These are phyloP conservation scores for Ichneumoninae sp. DNA, from an alignment of 2,888 invertebrate genomes.

Conservation along the genomic window DNA sequence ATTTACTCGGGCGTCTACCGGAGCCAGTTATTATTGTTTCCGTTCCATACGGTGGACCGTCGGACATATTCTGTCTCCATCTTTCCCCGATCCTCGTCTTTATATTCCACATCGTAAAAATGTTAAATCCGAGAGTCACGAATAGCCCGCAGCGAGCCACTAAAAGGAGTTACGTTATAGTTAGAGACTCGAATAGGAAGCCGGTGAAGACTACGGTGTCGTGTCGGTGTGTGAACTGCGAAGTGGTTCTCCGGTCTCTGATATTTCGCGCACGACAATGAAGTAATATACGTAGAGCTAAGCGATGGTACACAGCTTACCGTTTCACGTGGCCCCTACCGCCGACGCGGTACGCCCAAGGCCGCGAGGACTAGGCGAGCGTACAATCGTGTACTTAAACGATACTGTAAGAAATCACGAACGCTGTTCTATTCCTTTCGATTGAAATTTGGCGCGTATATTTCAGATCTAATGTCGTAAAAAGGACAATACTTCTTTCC, in stretches of 20 bases:
- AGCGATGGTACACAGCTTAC: conserved; percentile 16
- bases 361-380: conserved; percentile 75
- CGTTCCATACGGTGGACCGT: background rate
- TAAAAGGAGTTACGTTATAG: conserved; percentile 35
- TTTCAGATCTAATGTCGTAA: background rate
- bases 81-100: background rate
- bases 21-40: background rate
- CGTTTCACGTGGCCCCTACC: conserved; percentile 10
- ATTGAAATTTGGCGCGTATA: background rate
- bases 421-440: background rate
- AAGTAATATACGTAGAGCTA: conserved; percentile 39
- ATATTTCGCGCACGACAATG: conserved; percentile 59
- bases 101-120: conserved; percentile 4
- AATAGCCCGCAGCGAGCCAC: conserved; percentile 20
- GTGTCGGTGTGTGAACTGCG: conserved; percentile 3
- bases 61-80: background rate
- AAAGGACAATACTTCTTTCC: background rate
- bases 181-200: background rate
- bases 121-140: conserved; percentile 33
- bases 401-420: background rate
- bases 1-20: background rate
- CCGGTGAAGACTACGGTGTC: conserved; percentile 23
- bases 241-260: conserved; percentile 38
- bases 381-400: conserved; percentile 72
- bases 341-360: conserved; percentile 69